These are phyloP conservation scores for Clarias magur DNA, from an alignment of 2,113 vertebrate genomes.

Conservation along the genomic window DNA sequence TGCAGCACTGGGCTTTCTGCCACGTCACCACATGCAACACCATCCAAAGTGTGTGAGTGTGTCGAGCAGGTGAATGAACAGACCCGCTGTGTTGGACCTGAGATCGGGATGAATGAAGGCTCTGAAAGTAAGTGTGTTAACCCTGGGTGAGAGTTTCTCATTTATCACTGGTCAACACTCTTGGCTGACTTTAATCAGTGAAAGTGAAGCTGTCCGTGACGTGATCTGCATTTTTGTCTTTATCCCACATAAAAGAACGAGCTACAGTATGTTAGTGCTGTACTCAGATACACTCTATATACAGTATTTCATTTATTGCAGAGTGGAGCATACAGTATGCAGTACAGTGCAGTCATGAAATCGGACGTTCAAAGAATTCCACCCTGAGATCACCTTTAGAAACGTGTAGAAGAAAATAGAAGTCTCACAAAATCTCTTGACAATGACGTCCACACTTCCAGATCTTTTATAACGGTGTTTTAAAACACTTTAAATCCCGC, in stretches of 20 bases:
- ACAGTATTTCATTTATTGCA: no score
- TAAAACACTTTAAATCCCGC: no score
- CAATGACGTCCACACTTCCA: no score
- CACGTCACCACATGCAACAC: neutral
- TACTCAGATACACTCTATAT: neutral
- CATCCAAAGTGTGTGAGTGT: neutral
- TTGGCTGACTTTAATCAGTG: neutral
- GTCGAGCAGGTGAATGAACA: neutral
- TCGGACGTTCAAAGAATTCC: no score
- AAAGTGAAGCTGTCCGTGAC: neutral
- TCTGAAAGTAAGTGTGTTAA: neutral
- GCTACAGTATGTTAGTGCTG: neutral
- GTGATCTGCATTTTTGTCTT: neutral
- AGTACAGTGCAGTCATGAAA: no score
- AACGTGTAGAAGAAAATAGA: no score
- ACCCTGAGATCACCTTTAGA: no score
- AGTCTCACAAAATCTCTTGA: no score
- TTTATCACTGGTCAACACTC: neutral
- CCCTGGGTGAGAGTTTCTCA: neutral
- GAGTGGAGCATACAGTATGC: no score
- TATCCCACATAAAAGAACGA: neutral
- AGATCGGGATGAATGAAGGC: neutral
- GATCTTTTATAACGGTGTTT: no score
- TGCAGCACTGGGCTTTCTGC: slow-evolving; percentile 7
- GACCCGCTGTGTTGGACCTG: neutral